Evolutionary conservation across 2,797 vertebrate species (phyloP).

Genomic region (Lacerta agilis): DNA sequence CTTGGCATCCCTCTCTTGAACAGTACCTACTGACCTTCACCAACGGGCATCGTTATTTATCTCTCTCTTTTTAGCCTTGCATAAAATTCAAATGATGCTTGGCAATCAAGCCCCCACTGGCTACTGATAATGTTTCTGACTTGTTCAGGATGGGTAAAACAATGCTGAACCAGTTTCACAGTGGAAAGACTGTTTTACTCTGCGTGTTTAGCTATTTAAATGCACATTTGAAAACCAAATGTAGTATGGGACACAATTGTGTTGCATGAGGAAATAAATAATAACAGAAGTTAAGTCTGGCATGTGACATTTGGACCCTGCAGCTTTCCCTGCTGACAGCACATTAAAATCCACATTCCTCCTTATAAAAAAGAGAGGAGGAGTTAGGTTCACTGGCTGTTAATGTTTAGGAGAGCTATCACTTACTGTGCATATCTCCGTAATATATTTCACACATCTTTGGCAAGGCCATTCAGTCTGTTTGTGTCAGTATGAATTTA

Average conservation of each 20-base stretch:
- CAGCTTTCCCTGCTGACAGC: constrained; percentile 32
- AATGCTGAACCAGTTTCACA: neutral
- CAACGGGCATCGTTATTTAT: neutral
- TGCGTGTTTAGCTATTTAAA: neutral
- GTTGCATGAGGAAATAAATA: constrained; percentile 64
- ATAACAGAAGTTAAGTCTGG: constrained; percentile 55
- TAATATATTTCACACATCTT: neutral
- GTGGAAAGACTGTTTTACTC: neutral
- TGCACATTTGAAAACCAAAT: neutral
- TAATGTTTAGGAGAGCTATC: neutral
- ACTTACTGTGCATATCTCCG: neutral
- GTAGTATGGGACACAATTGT: constrained; percentile 47
- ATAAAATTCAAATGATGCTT: neutral
- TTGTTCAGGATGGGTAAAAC: neutral
- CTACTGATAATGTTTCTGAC: neutral
- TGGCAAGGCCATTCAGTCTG: neutral
- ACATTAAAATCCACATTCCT: constrained; percentile 29
- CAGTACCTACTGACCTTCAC: neutral
- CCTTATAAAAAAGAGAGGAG: neutral
- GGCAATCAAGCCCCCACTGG: neutral
- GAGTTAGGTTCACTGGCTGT: neutral
- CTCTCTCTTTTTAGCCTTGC: neutral
- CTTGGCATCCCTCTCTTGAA: no score
- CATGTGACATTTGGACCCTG: constrained; percentile 29
- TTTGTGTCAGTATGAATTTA: neutral